Base-by-base conservation (phyloP, 2,113 vertebrate genomes). In the Pituophis catenifer region DNA sequence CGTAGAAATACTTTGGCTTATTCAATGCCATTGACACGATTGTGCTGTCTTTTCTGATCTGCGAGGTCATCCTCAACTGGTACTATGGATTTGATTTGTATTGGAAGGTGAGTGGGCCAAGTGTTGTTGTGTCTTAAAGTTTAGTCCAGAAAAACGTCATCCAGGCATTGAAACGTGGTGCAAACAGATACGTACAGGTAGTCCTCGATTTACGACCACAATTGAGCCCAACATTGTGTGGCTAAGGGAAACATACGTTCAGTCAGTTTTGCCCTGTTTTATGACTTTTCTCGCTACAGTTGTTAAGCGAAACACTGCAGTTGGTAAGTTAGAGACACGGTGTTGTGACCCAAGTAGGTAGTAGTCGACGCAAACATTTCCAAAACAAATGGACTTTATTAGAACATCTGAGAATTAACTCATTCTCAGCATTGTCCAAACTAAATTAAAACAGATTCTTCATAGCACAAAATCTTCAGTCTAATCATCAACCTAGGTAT, bases 101-200 rank as follows among this genome's bases (percentile, higher is more conserved):
- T 91, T 96, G 96, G 96, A 96, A 97, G 96, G 96, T 95, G 91
- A 96, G 95, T n/a, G 12, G 17, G 15, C 33, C 15, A 21, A 38
- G 33, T 3, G 33, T 19, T 2, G 33, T 38, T 81, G 33, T 38
- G 70, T 38, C 33, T 81, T 38, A 81, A 38, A 15, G 6, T 19
- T 81, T 38, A 21, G 33, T 38, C 33, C 33, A 81, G 38, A 38
- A 33, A 19, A 81, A 19, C 15, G 1, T 8, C 17, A 38, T 9
- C 17, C 33, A 38, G 33, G 33, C 17, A 17, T 21, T 38, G 70
- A 81, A 38, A 38, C 8, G 9, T 81, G 7, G 70, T 38, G 33
- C 70, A 81, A 38, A 81, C 33, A 81, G n/a, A 75, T 38, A 81
- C 0, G 7, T 81, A 81, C n/a, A 38, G 15, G 15, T 17, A 75